Evolutionary conservation across 2,888 invertebrate species (phyloP), one percentile per base, ranked within the genome.

Genomic region (Zaprionus bogoriensis): DNA sequence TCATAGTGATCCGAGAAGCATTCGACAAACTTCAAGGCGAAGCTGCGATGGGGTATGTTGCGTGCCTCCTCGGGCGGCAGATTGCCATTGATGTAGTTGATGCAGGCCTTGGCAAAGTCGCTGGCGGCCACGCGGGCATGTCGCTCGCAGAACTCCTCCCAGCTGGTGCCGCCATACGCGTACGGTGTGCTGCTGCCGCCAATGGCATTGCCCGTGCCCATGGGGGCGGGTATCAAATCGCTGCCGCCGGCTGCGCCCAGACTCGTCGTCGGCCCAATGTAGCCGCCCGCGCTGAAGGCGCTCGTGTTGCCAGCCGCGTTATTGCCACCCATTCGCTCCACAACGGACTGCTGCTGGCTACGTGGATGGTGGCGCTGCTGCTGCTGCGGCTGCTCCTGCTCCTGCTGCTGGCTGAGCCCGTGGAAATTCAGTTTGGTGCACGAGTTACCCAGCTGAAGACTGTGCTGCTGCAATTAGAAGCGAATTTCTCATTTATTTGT

Each of bases 101-200:
- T 93, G 91, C 96, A 96, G 84, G 95, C 95, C 91, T 95, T 95
- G 82, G 97, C 96, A 91, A 98, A 97, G 91, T 97, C 96, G 87
- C 95, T 95, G 64, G 96, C 96, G 58, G 97, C 95, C 65, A 94
- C 93, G 87, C 94, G 94, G 62, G 96, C 96, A 92, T 97, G 97
- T 90, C 96, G 94, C 91, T 96, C 96, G 92, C 96, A 96, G 91
- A 96, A 95, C 90, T 96, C 96, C 88, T 94, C 93, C 96, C 96
- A 96, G 91, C 93, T 93, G 89, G 93, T 93, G 89, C 93, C 93
- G 32, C 73, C 75, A 61, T 81, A 83, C 10, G 79, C 74, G 28
- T 68, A 82, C 4, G 79, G 55, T 42, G 71, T 46, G 30, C 44
- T 62, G 22, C 76, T 46, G 30, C 44, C 60, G 22, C 76, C 67